Evolutionary conservation across 2,113 vertebrate species (phyloP).

Genomic region (Cyanistes caeruleus): DNA sequence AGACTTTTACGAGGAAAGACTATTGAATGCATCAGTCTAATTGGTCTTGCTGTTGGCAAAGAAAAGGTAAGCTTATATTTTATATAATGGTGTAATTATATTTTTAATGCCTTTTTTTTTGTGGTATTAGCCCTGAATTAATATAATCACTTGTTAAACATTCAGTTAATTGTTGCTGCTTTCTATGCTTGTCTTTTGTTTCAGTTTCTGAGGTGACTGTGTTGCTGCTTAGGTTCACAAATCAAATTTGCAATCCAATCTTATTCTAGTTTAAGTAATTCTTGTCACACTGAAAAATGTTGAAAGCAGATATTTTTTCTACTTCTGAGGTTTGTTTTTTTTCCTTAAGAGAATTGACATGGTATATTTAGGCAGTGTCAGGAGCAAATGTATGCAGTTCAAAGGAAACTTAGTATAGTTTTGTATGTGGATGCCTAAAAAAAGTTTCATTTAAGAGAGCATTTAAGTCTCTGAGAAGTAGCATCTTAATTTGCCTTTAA

Average conservation of each 20-base stretch:
- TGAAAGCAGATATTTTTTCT: neutral
- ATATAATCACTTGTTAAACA: neutral
- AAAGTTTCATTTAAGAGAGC: neutral
- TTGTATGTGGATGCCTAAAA: neutral
- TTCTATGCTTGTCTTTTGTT: neutral
- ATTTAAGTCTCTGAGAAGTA: neutral
- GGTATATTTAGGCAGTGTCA: neutral
- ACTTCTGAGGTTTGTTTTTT: neutral
- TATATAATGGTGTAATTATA: neutral
- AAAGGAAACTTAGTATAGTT: neutral
- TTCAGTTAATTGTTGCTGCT: neutral
- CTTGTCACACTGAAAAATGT: neutral
- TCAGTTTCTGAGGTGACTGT: neutral
- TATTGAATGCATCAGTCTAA: constrained; percentile 98
- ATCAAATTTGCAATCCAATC: neutral
- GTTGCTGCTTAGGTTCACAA: neutral
- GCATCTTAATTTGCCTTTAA: neutral
- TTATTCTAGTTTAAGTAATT: neutral
- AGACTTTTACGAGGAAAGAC: constrained; percentile 94
- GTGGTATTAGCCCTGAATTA: neutral
- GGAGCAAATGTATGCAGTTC: neutral
- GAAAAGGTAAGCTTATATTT: constrained; percentile 84
- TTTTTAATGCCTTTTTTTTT: neutral
- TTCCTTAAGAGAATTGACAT: neutral
- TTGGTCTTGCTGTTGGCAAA: constrained; percentile 96